Evolutionary conservation across 1,140 invertebrate species (phyloP).

Genomic region (Phocides pigmalion): DNA sequence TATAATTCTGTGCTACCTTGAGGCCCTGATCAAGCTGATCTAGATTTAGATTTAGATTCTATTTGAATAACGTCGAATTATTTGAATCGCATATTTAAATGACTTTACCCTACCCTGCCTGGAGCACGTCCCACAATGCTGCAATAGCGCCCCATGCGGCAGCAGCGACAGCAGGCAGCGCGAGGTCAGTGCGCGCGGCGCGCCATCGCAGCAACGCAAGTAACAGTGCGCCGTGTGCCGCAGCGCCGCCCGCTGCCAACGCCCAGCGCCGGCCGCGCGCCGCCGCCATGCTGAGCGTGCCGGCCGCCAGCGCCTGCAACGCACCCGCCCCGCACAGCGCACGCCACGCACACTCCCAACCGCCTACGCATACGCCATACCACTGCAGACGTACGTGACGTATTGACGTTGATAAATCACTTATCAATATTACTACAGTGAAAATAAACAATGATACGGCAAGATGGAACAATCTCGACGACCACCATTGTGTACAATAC

Average conservation of each 20-base stretch:
- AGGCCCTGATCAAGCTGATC: too few relatives aligned
- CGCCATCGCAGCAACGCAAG: conserved; percentile 86
- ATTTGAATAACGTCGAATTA: too few relatives aligned
- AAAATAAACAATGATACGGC: too few relatives aligned
- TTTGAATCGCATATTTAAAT: too few relatives aligned
- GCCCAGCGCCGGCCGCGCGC: conserved; percentile 86
- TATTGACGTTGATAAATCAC: too few relatives aligned
- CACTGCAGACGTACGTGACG: conserved; percentile 67
- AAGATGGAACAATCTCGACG: too few relatives aligned
- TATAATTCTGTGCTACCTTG: too few relatives aligned
- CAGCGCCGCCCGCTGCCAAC: conserved; percentile 87
- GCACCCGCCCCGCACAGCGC: conserved; percentile 87
- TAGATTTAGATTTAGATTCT: too few relatives aligned
- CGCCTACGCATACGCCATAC: conserved; percentile 86
- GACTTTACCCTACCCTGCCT: conserved; percentile 46
- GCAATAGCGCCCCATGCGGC: conserved; percentile 91
- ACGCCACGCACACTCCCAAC: conserved; percentile 86
- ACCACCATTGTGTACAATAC: too few relatives aligned
- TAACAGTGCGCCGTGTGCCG: conserved; percentile 87
- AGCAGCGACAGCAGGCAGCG: conserved; percentile 88
- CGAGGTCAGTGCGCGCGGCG: conserved; percentile 84
- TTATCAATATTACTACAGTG: too few relatives aligned
- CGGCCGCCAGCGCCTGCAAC: conserved; percentile 87
- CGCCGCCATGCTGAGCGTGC: conserved; percentile 88
- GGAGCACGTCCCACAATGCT: conserved; percentile 88